A percentile compares a stretch with the other conserved stretches of the same genome.
phyloP scores from a whole-genome alignment of 2,797 vertebrate species.

The Carapus acus region DNA sequence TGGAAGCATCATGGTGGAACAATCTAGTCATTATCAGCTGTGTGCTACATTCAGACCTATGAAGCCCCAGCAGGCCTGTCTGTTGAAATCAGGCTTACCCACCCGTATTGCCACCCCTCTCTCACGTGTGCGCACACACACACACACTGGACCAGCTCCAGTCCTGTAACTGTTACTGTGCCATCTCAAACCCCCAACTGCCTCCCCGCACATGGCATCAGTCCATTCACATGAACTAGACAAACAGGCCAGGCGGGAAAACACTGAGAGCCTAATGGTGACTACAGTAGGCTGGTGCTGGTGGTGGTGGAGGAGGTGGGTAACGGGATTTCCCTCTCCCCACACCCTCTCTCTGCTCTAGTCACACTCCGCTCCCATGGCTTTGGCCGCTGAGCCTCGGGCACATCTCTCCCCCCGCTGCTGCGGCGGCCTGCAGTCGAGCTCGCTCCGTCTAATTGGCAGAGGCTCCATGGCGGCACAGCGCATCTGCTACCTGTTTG shows the following conservation, averaged over 20 bases:
- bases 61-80: constrained; percentile 25
- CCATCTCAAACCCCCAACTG: constrained; percentile 39
- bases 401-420: constrained; percentile 39
- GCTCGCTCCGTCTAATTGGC: constrained; percentile 68
- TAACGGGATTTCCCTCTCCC: constrained; percentile 35
- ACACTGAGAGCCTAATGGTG: constrained; percentile 20
- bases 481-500: constrained; percentile 82
- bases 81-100: constrained; percentile 36
- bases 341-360: constrained; percentile 18
- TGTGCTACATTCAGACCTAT: constrained; percentile 15
- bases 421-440: constrained; percentile 47
- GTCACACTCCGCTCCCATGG: constrained; percentile 37
- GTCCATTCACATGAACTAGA: constrained; percentile 24
- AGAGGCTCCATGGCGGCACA: constrained; percentile 56
- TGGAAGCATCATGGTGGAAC: constrained; percentile 21
- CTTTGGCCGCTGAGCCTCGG: constrained; percentile 47
- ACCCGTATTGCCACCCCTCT: constrained; percentile 38
- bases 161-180: constrained; percentile 24
- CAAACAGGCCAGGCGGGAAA: constrained; percentile 43
- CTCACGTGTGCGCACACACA: too few relatives aligned
- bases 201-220: constrained; percentile 35
- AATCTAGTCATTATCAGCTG: constrained; percentile 14
- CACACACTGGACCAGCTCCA: constrained; percentile 26
- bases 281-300: constrained; percentile 12
- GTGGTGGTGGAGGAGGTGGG: constrained; percentile 15